Evolutionary conservation across 2,113 vertebrate species (phyloP), one percentile per base, ranked within the genome.

Genomic region (Pelusios castaneus): DNA sequence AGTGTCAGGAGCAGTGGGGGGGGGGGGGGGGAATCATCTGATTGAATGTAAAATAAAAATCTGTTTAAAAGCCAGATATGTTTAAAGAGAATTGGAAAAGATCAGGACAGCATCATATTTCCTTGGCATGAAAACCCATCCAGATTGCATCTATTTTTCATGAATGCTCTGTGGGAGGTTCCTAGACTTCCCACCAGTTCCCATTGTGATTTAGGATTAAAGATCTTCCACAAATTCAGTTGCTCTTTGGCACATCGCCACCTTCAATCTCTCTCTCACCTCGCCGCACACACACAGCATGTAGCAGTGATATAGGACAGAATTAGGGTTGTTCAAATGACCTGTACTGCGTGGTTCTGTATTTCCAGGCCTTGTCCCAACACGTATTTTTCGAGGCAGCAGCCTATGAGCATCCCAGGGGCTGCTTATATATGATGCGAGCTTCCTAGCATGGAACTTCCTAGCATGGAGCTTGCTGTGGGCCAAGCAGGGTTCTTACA

Each of bases 61-160:
- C 56, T 89, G 34, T 84, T 95, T 85, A 79, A 85, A 94, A 91
- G 70, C 56, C 1, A 38, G 85, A 87, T 93, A 43, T 80, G 67
- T 95, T 49, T 92, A 92, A 96, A 77, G 67, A 92, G 94, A 93
- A 91, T 12, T 93, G 63, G 77, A 94, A 96, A 89, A 6, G 10
- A 93, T 81, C 95, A 92, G 92, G 86, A 89, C 5, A 87, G 92
- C 80, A 82, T 86, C 89, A 63, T n/a, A 45, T 58, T 90, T 75
- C 2, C 10, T 47, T 97, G 97, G 96, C 96, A 97, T 63, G 76
- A 95, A 82, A 83, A 91, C 73, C 79, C 56, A 73, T 93, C 94
- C 97, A 97, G 96, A 97, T 96, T 97, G 97, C 89, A 94, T 88
- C 77, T 94, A 63, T 95, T 96, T 96, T 88, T 95, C 96, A 96